Evolutionary conservation across 2,797 vertebrate species (phyloP).

Genomic region (Melopsittacus undulatus): DNA sequence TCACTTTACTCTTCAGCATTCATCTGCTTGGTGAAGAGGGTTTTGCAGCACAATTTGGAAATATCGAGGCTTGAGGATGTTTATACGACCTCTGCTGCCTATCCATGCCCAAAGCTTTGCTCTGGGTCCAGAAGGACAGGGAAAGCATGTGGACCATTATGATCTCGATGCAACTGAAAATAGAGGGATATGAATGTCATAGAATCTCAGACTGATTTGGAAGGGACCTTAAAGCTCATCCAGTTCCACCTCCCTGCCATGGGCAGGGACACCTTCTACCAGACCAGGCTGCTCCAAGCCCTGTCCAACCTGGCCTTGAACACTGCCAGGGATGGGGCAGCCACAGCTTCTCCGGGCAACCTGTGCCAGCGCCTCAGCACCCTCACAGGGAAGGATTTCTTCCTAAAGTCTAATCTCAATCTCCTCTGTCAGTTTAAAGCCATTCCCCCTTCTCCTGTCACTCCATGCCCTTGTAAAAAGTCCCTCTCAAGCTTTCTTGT

Average conservation of each 20-base stretch:
- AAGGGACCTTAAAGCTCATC: not conserved
- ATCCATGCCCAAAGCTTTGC: rapidly evolving
- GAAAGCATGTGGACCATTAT: not conserved
- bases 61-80: not conserved
- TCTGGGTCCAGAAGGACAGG: not conserved
- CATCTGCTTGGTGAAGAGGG: not conserved
- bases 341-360: not conserved
- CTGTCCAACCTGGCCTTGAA: not conserved
- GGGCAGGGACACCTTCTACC: not conserved
- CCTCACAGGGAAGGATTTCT: not conserved
- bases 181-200: not conserved
- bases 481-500: not conserved
- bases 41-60: not conserved
- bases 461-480: not conserved
- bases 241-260: not conserved
- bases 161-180: not conserved
- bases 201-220: not conserved
- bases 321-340: not conserved
- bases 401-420: not conserved
- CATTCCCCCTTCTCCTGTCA: not conserved
- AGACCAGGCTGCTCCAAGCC: not conserved
- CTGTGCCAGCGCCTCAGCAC: not conserved
- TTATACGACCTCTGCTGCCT: rapidly evolving
- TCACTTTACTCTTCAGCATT: not conserved
- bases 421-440: not conserved